Base-by-base conservation (phyloP, 2,113 vertebrate species). In the Myrmecophaga tridactyla region DNA sequence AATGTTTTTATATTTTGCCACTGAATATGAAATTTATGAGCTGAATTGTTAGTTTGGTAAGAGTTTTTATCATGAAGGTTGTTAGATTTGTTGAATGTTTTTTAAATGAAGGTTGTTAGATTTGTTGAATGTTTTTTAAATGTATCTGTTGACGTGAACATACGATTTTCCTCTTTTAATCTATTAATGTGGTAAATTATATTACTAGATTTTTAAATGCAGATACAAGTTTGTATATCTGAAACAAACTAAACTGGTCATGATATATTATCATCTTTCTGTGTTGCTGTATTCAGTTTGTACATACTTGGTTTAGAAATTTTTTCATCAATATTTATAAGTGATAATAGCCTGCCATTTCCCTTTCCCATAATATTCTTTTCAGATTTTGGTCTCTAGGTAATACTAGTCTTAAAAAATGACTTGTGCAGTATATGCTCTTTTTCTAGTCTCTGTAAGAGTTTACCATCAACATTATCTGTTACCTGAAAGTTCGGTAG, bases 401-500 rank as follows among this genome's bases (percentile, higher is more conserved):
- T 80, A 78, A 85, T 58, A 43, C 13, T 76, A 70, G 70, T 75
- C 77, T 85, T 86, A n/a, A 58, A 76, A 83, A 94, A 67, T 65
- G 81, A 81, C 46, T 51, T 70, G 84, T 58, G 36, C 31, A n/a
- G 29, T 75, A 76, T 23, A 18, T 90, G 21, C 27, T 67, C 12
- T 73, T 81, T 90, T 86, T 76, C 51, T 75, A 63, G 60, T 92
- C 31, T 92, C 56, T 73, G n/a, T 81, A 72, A 91, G 65, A 70
- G 69, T 82, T 65, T 39, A 87, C 67, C 15, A 75, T 48, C 90
- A 62, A 82, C 62, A 70, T 89, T 96, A 78, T 80, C 82, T 92
- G 7, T 65, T 89, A 34, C 29, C 25, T 96, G 53, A 93, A 75
- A 83, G 39, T 84, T 97, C 94, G 86, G 83, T 92, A 93, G 63